A percentile compares a stretch with the other conserved stretches of the same genome.
Conservation (phyloP, 2,113 vertebrate species). For the Trinectes maculatus region DNA sequence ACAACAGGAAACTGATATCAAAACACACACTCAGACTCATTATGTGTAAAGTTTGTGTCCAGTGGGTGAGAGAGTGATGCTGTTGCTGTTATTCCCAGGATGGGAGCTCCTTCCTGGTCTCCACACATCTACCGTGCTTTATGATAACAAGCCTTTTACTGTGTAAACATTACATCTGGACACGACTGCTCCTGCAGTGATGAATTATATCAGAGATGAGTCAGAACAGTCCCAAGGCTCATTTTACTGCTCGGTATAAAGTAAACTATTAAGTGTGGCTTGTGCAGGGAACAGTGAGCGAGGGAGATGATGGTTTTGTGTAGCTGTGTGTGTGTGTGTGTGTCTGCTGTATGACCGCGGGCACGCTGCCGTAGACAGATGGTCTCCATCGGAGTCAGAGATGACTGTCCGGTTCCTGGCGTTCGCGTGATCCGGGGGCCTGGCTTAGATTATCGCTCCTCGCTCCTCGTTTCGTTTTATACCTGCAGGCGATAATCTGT, state of each 20-base stretch:
- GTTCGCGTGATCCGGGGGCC: conserved; percentile 1
- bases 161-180: not conserved
- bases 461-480: conserved; percentile 11
- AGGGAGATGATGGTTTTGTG: too few species aligned
- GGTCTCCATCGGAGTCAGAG: not conserved
- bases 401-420: not conserved
- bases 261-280: not conserved
- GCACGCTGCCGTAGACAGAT: not conserved
- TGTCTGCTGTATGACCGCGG: not conserved
- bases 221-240: not conserved
- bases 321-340: not conserved
- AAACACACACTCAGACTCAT: too few species aligned
- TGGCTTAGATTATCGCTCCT: conserved; percentile 34
- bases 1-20: too few species aligned
- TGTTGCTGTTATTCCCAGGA: too few species aligned
- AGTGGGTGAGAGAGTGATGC: too few species aligned
- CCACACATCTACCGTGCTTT: not conserved
- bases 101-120: too few species aligned
- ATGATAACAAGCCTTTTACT: too few species aligned
- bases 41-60: too few species aligned
- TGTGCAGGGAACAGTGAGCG: not conserved
- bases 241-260: not conserved
- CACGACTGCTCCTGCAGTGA: not conserved
- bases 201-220: not conserved
- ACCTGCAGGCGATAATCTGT: conserved; percentile 18